These are phyloP conservation scores for Heliconius ethilla DNA, from an alignment of 2,888 invertebrate species.

Conservation along the genomic window DNA sequence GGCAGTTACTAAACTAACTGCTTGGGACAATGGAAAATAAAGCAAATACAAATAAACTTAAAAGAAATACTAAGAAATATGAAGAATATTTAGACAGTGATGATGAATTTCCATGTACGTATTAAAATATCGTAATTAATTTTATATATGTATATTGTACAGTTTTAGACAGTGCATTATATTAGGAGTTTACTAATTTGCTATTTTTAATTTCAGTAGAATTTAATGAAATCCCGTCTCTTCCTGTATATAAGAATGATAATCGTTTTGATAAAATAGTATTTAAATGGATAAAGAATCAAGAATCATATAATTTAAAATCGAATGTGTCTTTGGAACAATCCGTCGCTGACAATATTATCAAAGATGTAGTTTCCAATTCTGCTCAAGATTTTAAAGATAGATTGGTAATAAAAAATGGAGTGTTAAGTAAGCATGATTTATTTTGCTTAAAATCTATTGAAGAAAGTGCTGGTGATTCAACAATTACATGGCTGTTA, in stretches of 20 bases:
- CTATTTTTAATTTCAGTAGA: constrained; percentile 50
- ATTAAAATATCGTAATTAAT: background rate
- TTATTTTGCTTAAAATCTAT: constrained; percentile 56
- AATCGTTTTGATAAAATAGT: constrained; percentile 51
- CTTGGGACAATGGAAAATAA: constrained; percentile 5
- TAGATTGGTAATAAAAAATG: constrained; percentile 40
- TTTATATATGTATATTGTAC: background rate
- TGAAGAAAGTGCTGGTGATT: constrained; percentile 47
- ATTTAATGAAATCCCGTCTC: constrained; percentile 52
- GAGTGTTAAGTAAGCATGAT: constrained; percentile 53
- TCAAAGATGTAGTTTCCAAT: background rate
- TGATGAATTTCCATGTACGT: constrained; percentile 63
- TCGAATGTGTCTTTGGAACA: background rate
- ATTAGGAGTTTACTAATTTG: constrained; percentile 1
- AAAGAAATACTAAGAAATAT: constrained; percentile 32
- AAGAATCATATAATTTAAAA: constrained; percentile 14
- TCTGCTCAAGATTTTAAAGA: constrained; percentile 39
- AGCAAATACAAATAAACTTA: background rate
- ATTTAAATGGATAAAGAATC: constrained; percentile 47
- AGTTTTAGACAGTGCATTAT: background rate
- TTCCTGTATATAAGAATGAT: constrained; percentile 59
- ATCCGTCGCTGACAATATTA: background rate
- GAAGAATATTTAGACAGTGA: constrained; percentile 60
- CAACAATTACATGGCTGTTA: constrained; percentile 57
- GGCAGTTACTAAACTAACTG: too few species aligned